Conservation (phyloP, 2,797 vertebrate genomes). For the Neosalanx taihuensis region DNA sequence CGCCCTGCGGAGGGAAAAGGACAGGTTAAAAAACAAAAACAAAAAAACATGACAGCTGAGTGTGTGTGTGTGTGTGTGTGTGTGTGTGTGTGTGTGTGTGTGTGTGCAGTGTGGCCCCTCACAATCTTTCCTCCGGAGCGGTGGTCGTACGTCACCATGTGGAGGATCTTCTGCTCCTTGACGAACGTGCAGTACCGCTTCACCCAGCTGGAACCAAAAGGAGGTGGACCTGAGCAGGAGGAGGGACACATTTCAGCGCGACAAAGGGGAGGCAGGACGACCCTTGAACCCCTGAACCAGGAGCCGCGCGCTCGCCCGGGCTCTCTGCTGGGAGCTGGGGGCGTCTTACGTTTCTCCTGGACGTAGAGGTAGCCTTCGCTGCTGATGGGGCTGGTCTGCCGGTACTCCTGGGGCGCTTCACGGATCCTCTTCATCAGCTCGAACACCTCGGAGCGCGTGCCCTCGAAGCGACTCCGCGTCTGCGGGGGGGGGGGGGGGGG, state of each 20-base stretch:
- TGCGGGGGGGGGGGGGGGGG: constrained; percentile 46
- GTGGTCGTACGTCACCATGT: constrained; percentile 95
- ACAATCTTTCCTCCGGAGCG: constrained; percentile 92
- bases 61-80: neutral
- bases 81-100: neutral
- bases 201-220: constrained; percentile 97
- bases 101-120: constrained; percentile 63
- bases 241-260: neutral
- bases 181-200: constrained; percentile 95
- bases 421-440: constrained; percentile 94
- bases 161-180: constrained; percentile 91
- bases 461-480: constrained; percentile 96
- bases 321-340: too few species aligned
- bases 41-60: neutral
- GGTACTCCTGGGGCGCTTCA: constrained; percentile 86
- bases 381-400: constrained; percentile 87
- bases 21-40: too few species aligned
- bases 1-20: constrained; percentile 76
- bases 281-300: too few species aligned
- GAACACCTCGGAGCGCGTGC: constrained; percentile 88
- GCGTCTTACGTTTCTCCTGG: constrained; percentile 91
- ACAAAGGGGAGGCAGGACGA: neutral
- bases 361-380: constrained; percentile 95
- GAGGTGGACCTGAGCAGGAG: constrained; percentile 83
- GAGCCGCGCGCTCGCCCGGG: too few species aligned